phyloP scores from a whole-genome alignment of 2,888 invertebrate genomes.

The Mesochorus sp. region DNA sequence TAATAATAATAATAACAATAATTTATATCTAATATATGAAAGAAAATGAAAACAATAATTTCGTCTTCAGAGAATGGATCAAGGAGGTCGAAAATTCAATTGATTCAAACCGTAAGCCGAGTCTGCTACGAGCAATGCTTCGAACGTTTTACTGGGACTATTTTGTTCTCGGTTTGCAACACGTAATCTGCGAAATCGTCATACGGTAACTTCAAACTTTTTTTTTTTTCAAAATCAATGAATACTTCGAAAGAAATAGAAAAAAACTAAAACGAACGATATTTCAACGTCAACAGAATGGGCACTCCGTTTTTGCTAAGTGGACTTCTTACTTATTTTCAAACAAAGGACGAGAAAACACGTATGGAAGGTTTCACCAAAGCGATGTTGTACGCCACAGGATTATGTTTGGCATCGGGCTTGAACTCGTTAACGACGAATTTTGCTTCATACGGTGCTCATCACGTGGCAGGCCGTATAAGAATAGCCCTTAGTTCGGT shows the following conservation, averaged over 20 bases:
- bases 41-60: background rate
- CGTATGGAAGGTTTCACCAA: slow-evolving; percentile 67
- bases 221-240: no score
- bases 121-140: slow-evolving; percentile 81
- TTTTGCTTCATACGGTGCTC: slow-evolving; percentile 87
- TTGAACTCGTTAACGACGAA: slow-evolving; percentile 85
- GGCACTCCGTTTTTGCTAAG: slow-evolving; percentile 87
- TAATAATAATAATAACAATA: no score
- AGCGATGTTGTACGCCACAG: slow-evolving; percentile 77
- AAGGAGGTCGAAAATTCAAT: slow-evolving; percentile 80
- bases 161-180: slow-evolving; percentile 80
- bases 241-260: no score
- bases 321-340: slow-evolving; percentile 87
- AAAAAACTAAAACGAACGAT: no score
- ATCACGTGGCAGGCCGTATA: slow-evolving; percentile 91
- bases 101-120: slow-evolving; percentile 78
- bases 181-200: slow-evolving; percentile 81
- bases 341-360: slow-evolving; percentile 61
- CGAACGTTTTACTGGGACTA: slow-evolving; percentile 82
- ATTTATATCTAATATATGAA: no score
- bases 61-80: slow-evolving; percentile 82
- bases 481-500: slow-evolving; percentile 92
- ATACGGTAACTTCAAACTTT: slow-evolving; percentile 71
- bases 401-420: slow-evolving; percentile 76
- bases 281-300: slow-evolving; percentile 82